Evolutionary conservation across 1,140 invertebrate species (phyloP).

Genomic region (Drosophila seguyi): DNA sequence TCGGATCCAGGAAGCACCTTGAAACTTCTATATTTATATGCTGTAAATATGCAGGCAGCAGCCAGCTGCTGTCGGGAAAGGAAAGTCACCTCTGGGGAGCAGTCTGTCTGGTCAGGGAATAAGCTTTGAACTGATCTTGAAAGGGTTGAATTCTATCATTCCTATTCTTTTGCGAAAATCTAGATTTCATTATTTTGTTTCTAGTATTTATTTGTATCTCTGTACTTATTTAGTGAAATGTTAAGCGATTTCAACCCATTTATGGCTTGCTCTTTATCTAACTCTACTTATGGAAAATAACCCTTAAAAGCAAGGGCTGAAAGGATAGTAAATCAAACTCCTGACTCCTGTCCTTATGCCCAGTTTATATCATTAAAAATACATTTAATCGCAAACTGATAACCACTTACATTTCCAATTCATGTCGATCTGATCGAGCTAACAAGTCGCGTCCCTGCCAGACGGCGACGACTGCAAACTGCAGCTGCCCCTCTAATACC

Average conservation of each 20-base stretch:
- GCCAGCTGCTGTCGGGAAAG: conserved; percentile 37
- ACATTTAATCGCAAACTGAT: conserved; percentile 32
- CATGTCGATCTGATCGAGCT: conserved; percentile 30
- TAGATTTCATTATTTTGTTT: not conserved
- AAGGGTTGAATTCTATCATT: not conserved
- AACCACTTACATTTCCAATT: conserved; percentile 40
- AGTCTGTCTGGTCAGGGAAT: conserved; percentile 3
- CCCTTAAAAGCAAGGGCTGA: not conserved
- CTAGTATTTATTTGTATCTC: too few species aligned
- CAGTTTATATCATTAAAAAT: not conserved
- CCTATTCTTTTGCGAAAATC: too few species aligned
- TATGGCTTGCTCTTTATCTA: not conserved
- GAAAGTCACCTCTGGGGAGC: conserved; percentile 19
- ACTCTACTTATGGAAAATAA: not conserved
- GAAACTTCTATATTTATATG: conserved; percentile 82
- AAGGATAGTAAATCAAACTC: not conserved
- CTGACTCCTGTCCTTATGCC: not conserved
- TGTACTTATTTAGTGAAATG: too few species aligned
- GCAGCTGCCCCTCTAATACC: conserved; percentile 7
- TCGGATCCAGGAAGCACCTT: conserved; percentile 75
- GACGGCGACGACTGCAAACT: conserved; percentile 33
- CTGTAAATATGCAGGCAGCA: conserved; percentile 46
- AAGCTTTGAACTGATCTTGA: conserved; percentile 1
- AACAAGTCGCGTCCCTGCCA: conserved; percentile 51
- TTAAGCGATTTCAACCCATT: too few species aligned